These are phyloP conservation scores for Polymixis lichenea DNA, from an alignment of 2,888 invertebrate genomes.

Conservation along the genomic window DNA sequence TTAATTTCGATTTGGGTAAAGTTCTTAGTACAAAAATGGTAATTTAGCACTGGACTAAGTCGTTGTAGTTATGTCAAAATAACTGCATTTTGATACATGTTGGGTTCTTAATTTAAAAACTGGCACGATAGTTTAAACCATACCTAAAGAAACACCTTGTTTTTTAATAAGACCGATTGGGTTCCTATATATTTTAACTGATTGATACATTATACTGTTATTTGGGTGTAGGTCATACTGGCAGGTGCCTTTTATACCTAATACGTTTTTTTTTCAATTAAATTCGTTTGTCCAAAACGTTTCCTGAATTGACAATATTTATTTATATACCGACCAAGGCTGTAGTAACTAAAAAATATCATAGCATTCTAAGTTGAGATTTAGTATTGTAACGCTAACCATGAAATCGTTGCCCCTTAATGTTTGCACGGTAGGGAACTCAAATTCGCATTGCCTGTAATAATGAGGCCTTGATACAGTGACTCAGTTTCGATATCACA, in stretches of 20 bases:
- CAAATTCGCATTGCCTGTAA: constrained; percentile 81
- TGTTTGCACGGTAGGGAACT: constrained; percentile 67
- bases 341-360: constrained; percentile 51
- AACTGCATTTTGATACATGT: too few species aligned
- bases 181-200: constrained; percentile 11
- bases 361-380: constrained; percentile 57
- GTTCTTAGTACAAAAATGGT: too few species aligned
- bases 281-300: constrained; percentile 42
- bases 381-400: constrained; percentile 67
- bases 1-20: too few species aligned
- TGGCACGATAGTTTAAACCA: too few species aligned
- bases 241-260: constrained; percentile 41
- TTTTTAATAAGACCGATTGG: neutral
- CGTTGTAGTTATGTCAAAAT: too few species aligned
- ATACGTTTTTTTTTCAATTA: constrained; percentile 57
- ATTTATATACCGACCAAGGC: constrained; percentile 52
- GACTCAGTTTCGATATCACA: constrained; percentile 88
- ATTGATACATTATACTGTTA: constrained; percentile 42
- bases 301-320: constrained; percentile 63
- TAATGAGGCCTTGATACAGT: constrained; percentile 86
- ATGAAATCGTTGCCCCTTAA: constrained; percentile 76
- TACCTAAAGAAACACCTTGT: too few species aligned
- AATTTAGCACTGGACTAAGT: neutral
- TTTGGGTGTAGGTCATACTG: constrained; percentile 40
- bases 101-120: too few species aligned